These are phyloP conservation scores for Andricus grossulariae DNA, from an alignment of 1,140 invertebrate species.

Conservation along the genomic window DNA sequence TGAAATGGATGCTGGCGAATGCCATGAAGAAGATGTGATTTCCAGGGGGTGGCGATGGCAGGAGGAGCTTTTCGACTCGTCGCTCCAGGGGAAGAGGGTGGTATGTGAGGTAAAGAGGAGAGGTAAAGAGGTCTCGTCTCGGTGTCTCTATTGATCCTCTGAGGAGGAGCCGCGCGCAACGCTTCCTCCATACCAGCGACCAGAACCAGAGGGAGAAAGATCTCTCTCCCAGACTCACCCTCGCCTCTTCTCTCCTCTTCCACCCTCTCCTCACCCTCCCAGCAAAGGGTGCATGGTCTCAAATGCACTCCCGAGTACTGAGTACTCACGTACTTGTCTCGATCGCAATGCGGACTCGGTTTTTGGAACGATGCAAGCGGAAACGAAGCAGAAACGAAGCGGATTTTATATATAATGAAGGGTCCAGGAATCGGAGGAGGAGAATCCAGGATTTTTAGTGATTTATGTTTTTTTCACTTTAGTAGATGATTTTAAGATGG, in stretches of 20 bases:
- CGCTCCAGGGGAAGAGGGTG: slow-evolving; percentile 51
- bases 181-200: slow-evolving; percentile 65
- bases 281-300: slow-evolving; percentile 45
- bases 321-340: slow-evolving; percentile 52
- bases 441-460: slow-evolving; percentile 35
- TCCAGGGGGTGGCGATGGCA: slow-evolving; percentile 38
- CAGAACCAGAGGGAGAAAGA: slow-evolving; percentile 43
- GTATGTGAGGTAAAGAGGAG: slow-evolving; percentile 41
- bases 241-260: slow-evolving; percentile 31
- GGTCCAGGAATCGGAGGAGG: slow-evolving; percentile 17
- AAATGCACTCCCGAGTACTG: slow-evolving; percentile 51
- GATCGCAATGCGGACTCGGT: slow-evolving; percentile 33
- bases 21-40: slow-evolving; percentile 50
- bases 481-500: too few species aligned
- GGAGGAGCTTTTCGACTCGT: slow-evolving; percentile 45
- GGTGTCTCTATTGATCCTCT: slow-evolving; percentile 77
- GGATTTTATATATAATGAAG: slow-evolving; percentile 13
- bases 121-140: slow-evolving; percentile 73
- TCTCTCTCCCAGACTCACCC: slow-evolving; percentile 45
- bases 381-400: slow-evolving; percentile 16
- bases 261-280: slow-evolving; percentile 33
- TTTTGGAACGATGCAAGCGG: slow-evolving; percentile 19
- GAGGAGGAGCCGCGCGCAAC: slow-evolving; percentile 71
- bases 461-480: neutral
- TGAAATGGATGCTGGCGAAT: slow-evolving; percentile 49